Conservation (phyloP, 64 coral and sea anemone genomes). For the Dendronephthya gigantea region DNA sequence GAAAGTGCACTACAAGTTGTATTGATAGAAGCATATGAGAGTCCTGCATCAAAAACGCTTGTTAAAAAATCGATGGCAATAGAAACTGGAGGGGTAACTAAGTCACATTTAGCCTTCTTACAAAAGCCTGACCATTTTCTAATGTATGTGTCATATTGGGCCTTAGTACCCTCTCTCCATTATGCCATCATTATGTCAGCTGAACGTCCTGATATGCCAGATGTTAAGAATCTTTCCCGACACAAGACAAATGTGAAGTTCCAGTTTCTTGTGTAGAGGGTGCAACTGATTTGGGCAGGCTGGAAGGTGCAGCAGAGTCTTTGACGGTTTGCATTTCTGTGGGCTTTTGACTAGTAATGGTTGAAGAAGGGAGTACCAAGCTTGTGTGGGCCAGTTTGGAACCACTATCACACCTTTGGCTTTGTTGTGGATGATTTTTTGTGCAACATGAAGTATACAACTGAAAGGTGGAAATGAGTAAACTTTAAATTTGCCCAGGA, state of each 20-base stretch:
- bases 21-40: conserved; percentile 35
- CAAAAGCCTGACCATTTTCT: background rate
- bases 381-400: background rate
- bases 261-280: conserved; percentile 8
- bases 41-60: conserved; percentile 8
- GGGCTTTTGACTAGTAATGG: background rate
- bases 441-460: background rate
- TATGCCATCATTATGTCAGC: background rate
- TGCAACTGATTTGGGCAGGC: background rate
- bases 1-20: background rate
- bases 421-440: conserved; percentile 18
- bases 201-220: background rate
- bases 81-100: background rate
- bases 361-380: background rate
- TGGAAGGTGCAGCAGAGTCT: background rate
- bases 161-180: background rate
- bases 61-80: conserved; percentile 15
- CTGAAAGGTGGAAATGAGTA: conserved; percentile 26
- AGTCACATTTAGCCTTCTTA: background rate
- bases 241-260: background rate
- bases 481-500: background rate
- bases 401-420: background rate
- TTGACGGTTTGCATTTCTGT: background rate
- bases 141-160: background rate
- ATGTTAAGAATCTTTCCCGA: background rate